Conservation (phyloP, 2,113 vertebrate species). For the Megalops atlanticus region DNA sequence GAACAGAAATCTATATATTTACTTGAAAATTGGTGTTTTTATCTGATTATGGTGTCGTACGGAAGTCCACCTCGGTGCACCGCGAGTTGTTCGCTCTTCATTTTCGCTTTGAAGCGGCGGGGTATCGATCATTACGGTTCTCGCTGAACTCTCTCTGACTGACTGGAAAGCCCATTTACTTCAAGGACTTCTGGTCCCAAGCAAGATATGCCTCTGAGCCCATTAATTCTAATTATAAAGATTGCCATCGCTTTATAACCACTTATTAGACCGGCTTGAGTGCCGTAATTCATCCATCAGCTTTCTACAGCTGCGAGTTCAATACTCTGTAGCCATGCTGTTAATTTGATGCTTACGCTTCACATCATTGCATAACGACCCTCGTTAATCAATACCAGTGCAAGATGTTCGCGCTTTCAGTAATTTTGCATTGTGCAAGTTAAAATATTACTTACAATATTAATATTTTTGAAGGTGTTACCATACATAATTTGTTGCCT, state of each 20-base stretch:
- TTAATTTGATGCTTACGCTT: background rate
- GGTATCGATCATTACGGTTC: background rate
- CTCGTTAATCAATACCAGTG: background rate
- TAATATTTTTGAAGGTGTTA: background rate
- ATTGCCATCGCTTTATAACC: background rate
- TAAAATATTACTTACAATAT: too few species aligned
- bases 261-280: background rate
- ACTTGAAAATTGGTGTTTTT: background rate
- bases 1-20: background rate
- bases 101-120: background rate
- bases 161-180: background rate
- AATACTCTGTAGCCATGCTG: background rate
- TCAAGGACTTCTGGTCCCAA: background rate
- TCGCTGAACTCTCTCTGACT: background rate
- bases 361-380: background rate
- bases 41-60: background rate
- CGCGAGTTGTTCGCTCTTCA: background rate
- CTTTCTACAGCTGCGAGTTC: background rate
- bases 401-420: background rate
- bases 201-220: background rate
- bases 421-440: too few species aligned
- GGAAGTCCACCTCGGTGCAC: background rate
- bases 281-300: background rate
- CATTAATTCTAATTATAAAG: background rate
- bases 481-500: background rate